Conservation (phyloP, 2,888 invertebrate species). For the Tryphoninae sp. region DNA sequence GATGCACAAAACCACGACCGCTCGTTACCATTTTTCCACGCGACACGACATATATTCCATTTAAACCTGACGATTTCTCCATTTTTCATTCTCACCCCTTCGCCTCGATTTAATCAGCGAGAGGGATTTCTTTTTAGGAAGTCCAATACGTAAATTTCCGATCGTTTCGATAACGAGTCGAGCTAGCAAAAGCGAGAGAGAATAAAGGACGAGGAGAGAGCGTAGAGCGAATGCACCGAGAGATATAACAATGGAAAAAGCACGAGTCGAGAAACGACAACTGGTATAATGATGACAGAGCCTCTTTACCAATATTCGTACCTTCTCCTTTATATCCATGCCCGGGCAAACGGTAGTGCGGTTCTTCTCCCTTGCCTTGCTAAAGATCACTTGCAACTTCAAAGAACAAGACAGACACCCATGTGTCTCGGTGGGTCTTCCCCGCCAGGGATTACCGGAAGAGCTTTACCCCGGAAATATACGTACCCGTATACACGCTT, state of each 20-base stretch:
- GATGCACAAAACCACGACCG: too few species aligned
- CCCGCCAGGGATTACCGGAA: conserved; percentile 75
- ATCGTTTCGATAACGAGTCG: conserved; percentile 25
- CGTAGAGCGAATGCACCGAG: neutral
- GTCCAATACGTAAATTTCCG: neutral
- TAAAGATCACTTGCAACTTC: conserved; percentile 62
- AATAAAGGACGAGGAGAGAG: neutral
- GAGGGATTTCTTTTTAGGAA: too few species aligned
- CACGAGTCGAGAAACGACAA: conserved; percentile 5
- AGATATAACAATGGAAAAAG: conserved; percentile 8
- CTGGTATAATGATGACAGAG: neutral
- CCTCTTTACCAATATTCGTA: neutral
- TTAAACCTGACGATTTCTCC: too few species aligned
- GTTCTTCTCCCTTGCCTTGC: conserved; percentile 8
- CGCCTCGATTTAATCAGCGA: too few species aligned
- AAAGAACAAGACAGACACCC: conserved; percentile 70
- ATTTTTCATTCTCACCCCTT: too few species aligned
- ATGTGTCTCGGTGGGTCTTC: conserved; percentile 74
- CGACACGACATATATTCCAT: too few species aligned
- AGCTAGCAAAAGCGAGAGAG: neutral
- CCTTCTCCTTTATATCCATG: conserved; percentile 4
- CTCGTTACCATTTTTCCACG: too few species aligned
- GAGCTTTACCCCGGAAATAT: conserved; percentile 67
- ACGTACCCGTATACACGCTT: conserved; percentile 70
- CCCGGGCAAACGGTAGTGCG: neutral